Conservation (phyloP, 2,888 invertebrate species). For the Girardia tigrina region DNA sequence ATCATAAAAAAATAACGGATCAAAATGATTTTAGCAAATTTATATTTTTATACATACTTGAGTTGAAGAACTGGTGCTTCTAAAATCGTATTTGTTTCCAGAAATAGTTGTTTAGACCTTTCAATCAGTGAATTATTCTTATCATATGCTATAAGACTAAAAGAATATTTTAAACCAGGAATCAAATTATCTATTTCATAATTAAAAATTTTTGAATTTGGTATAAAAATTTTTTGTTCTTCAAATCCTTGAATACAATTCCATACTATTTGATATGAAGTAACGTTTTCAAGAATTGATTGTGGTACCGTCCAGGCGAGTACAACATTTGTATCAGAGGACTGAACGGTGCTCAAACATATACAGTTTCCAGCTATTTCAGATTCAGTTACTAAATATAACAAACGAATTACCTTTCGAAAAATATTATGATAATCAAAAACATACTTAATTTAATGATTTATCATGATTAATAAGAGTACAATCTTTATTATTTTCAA, state of each 20-base stretch:
- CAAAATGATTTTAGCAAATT: too few species aligned
- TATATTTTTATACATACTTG: too few species aligned
- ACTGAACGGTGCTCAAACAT: neutral
- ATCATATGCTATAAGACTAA: neutral
- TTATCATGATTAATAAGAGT: too few species aligned
- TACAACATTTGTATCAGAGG: neutral
- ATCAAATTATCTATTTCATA: neutral
- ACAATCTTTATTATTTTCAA: too few species aligned
- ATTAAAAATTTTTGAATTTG: neutral
- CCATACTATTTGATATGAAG: constrained; percentile 12
- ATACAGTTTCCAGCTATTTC: neutral
- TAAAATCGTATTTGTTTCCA: constrained; percentile 3
- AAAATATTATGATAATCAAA: too few species aligned
- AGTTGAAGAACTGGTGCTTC: neutral
- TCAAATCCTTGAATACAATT: constrained; percentile 11
- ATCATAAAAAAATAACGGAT: too few species aligned
- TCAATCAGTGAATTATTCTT: neutral
- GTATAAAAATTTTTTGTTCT: neutral
- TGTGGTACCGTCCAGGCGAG: neutral
- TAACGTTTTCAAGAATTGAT: neutral
- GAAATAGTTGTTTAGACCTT: neutral
- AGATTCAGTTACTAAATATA: neutral
- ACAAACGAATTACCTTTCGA: too few species aligned
- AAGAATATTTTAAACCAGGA: constrained; percentile 1
- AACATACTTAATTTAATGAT: too few species aligned